phyloP scores from a whole-genome alignment of 2,113 vertebrate genomes.

The Malurus melanocephalus region DNA sequence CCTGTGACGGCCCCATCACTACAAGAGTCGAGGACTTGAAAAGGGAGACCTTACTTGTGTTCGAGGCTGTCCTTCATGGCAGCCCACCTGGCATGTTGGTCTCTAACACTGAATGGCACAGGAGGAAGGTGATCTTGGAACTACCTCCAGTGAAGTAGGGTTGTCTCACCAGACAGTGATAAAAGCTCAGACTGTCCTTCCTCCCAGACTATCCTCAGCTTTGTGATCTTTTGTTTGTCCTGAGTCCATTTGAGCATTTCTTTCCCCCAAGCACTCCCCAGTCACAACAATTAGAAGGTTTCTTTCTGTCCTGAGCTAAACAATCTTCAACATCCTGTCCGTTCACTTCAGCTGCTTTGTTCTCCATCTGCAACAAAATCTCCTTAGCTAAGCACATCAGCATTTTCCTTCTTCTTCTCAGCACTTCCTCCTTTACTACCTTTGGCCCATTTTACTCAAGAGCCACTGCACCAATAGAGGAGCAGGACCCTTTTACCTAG shows the following conservation, averaged over 20 bases:
- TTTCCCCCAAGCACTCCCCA: background rate
- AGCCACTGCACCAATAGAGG: background rate
- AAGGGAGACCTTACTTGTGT: background rate
- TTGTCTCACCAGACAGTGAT: background rate
- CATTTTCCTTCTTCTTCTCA: conserved; percentile 7
- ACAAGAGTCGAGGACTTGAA: background rate
- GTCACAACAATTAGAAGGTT: conserved; percentile 5
- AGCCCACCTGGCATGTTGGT: fast-evolving
- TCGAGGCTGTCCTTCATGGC: background rate
- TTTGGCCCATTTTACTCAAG: conserved; percentile 8
- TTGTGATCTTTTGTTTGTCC: background rate
- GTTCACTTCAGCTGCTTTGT: background rate
- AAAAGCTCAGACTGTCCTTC: background rate
- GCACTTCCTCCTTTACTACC: conserved; percentile 20
- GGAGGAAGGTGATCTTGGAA: background rate
- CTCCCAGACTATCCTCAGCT: background rate
- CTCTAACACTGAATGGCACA: background rate
- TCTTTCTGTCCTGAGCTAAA: background rate
- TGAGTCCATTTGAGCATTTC: background rate
- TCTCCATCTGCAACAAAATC: background rate
- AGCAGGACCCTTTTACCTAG: background rate
- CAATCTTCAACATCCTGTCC: conserved; percentile 11
- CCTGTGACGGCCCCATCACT: background rate
- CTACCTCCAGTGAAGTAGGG: background rate
- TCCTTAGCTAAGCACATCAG: conserved; percentile 2